phyloP scores from a whole-genome alignment of 2,888 invertebrate species.

The Nematopogon swammerdamellus region DNA sequence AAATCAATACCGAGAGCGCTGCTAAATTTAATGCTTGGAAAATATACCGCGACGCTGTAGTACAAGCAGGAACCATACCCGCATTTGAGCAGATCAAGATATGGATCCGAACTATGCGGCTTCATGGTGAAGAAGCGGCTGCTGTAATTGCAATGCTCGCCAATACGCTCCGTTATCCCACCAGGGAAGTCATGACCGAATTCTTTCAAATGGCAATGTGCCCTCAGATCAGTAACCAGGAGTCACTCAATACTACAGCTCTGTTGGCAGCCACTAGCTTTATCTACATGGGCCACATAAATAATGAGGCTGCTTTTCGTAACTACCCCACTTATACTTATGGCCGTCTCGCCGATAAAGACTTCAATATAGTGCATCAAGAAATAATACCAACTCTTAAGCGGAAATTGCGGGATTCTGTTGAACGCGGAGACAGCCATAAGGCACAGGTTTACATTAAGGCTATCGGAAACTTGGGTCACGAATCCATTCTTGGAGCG shows the following conservation, averaged over 20 bases:
- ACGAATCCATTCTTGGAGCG: constrained; percentile 55
- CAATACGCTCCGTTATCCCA: constrained; percentile 57
- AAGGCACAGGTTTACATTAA: constrained; percentile 60
- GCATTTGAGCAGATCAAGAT: constrained; percentile 58
- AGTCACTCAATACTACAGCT: constrained; percentile 52
- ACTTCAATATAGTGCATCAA: constrained; percentile 48
- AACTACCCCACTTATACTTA: constrained; percentile 65
- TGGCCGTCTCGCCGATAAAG: constrained; percentile 53
- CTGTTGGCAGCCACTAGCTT: constrained; percentile 59
- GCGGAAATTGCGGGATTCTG: constrained; percentile 48
- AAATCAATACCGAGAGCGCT: constrained; percentile 30
- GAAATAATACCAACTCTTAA: constrained; percentile 60
- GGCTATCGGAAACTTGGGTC: constrained; percentile 64
- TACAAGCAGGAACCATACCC: constrained; percentile 65
- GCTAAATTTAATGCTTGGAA: constrained; percentile 53
- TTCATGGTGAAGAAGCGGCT: constrained; percentile 57
- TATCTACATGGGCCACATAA: constrained; percentile 57
- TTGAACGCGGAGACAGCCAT: constrained; percentile 48
- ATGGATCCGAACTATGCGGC: constrained; percentile 56
- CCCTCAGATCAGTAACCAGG: constrained; percentile 48
- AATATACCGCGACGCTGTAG: constrained; percentile 63
- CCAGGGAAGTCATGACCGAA: constrained; percentile 56
- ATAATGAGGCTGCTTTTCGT: constrained; percentile 53
- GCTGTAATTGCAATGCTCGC: constrained; percentile 53
- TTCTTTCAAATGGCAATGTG: constrained; percentile 58